Evolutionary conservation across 2,797 vertebrate genomes (phyloP), one percentile per base, ranked within the genome.

Genomic region (Vipera latastei): DNA sequence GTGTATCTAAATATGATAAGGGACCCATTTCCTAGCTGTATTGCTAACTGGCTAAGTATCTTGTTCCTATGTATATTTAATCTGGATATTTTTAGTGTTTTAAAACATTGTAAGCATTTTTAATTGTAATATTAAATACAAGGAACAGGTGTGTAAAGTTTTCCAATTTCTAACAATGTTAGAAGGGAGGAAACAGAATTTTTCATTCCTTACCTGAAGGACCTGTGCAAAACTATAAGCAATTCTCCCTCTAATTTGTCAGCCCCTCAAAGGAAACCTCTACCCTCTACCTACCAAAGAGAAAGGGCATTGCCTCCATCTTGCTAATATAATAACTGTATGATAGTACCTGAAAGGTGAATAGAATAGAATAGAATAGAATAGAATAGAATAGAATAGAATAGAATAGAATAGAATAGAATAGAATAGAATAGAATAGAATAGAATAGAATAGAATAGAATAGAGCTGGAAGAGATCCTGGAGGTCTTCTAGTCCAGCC

Each of bases 191-290:
- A 87, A 89, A 93, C 89, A 90, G 53, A 38, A 59, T 48, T 78
- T 14, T 48, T 44, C 44, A 63, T 38, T 86, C 92, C 51, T 20
- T 57, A 48, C 90, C 14, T 0, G 48, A 65, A 25, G n/a, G 4
- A 86, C 7, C 55, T 90, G 32, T 0, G 0, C 86, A 88, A 93
- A 57, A 89, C 95, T 51, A 38, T 89, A 60, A 88, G 28, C 86
- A 94, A 92, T 28, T 95, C 78, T 53, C 51, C 14, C 28, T 89
- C 89, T 92, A 93, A 93, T 89, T 95, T 16, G 20, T 91, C 11
- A 92, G 18, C 65, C 61, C 25, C 6, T 44, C 63, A 90, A 92
- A 91, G 92, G 20, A 60, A 86, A 94, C 51, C 48, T 87, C 61
- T 83, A 91, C 18, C 0, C 7, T 59, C 8, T 4, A 51, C 20